Base-by-base conservation (phyloP, 2,113 vertebrate species). In the Butorides virescens region DNA sequence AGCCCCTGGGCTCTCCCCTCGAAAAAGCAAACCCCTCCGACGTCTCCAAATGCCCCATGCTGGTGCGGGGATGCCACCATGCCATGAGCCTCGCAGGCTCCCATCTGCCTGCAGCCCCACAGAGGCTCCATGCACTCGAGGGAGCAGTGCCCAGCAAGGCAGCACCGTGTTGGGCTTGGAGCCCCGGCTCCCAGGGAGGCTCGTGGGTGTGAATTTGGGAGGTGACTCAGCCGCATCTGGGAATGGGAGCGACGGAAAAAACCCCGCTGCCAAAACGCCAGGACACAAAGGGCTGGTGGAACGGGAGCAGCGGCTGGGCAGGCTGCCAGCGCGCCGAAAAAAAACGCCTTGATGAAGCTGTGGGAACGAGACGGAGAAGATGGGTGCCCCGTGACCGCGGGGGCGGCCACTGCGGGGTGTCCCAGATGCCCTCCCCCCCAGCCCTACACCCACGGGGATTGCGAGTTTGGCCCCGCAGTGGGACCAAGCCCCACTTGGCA, bases 161-260 rank as follows among this genome's bases (percentile, higher is more conserved):
- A 80, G 73, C 49, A 7, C 9, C 5, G 1, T 3, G 7, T 8
- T 0, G 9, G 37, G 56, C 42, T n/a, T 1, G 18, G 50, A 88
- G 56, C 72, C 50, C 42, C 30, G 3, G 52, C 94, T 71, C 90
- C 68, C 3, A 5, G 62, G 56, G 86, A 67, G 59, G 50, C 32
- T 66, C 3, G 58, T 67, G 93, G 89, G 93, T 91, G 95, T 10
- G 53, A 96, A 78, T 74, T 5, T 87, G 76, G 82, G 85, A 92
- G 94, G 81, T 97, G 96, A 97, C 92, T 97, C 96, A 97, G 80
- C 49, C 23, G 6, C 89, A 87, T 92, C 71, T 96, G 97, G 96
- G 96, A 97, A 95, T 46, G 89, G 96, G 96, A 97, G 94, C 56
- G 94, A 91, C 10, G 92, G 95, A 96, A 97, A 97, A 94, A 87